These are phyloP conservation scores for Varecia variegata DNA, from an alignment of 2,797 vertebrate species.

Conservation along the genomic window DNA sequence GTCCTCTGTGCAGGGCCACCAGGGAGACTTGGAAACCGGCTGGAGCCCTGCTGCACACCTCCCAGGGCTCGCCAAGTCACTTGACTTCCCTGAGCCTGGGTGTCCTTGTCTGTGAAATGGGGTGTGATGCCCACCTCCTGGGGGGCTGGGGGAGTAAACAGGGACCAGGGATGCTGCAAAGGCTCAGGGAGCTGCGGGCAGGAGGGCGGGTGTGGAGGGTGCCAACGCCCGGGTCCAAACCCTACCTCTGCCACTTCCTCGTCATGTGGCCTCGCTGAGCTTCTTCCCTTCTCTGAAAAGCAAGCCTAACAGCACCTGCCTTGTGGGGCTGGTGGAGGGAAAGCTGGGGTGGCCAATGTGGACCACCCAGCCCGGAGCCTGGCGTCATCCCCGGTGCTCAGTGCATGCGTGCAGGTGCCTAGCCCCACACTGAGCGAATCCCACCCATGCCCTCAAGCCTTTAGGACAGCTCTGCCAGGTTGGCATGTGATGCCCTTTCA, in stretches of 20 bases:
- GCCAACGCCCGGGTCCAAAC: background rate
- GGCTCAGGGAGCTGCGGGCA: background rate
- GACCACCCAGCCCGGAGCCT: background rate
- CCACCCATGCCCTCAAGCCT: fast-evolving
- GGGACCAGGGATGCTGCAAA: background rate
- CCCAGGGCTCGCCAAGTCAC: background rate
- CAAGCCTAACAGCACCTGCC: background rate
- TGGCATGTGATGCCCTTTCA: background rate
- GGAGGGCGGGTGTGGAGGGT: fast-evolving
- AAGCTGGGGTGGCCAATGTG: background rate
- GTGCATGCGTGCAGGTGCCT: background rate
- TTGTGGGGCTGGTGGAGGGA: background rate
- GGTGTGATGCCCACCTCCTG: background rate
- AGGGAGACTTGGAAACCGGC: background rate
- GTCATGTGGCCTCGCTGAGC: fast-evolving
- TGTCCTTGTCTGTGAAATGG: background rate
- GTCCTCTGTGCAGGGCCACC: background rate
- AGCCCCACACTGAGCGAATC: fast-evolving
- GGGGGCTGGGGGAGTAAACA: background rate
- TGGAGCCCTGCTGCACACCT: background rate
- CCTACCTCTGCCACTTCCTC: background rate
- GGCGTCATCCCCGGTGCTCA: background rate
- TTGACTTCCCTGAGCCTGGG: background rate
- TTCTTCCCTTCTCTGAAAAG: background rate
- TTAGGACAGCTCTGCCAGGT: background rate